Conservation (phyloP, 2,888 invertebrate genomes). For the Acrobasis suavella region DNA sequence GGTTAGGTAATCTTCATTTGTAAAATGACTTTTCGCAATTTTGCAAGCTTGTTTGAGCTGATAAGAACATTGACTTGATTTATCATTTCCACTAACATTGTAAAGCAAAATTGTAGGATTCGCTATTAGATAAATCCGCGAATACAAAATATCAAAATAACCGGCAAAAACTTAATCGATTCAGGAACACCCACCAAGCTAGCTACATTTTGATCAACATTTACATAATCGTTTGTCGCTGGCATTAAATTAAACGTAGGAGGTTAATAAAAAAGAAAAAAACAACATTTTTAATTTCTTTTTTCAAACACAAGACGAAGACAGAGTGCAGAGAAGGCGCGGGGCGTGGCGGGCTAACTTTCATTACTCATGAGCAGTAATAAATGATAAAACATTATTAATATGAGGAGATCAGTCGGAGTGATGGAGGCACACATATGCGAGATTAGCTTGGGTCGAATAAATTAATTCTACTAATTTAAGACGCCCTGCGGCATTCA, state of each 20-base stretch:
- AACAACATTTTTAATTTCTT: constrained; percentile 62
- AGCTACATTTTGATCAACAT: constrained; percentile 43
- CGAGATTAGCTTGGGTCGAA: constrained; percentile 67
- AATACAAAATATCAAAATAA: constrained; percentile 38
- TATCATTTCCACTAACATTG: not conserved
- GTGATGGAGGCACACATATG: constrained; percentile 65
- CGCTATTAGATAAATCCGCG: constrained; percentile 34
- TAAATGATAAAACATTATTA: constrained; percentile 83
- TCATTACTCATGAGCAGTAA: constrained; percentile 79
- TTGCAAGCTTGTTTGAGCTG: not conserved
- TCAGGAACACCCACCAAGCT: constrained; percentile 55
- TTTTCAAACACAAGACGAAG: constrained; percentile 69
- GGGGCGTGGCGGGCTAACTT: constrained; percentile 78
- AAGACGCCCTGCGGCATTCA: constrained; percentile 46
- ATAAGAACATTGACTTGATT: not conserved
- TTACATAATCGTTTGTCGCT: constrained; percentile 70
- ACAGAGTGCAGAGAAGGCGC: constrained; percentile 70
- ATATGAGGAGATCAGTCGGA: constrained; percentile 72
- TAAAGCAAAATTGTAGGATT: not conserved
- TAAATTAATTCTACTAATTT: constrained; percentile 80
- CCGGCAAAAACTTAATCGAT: constrained; percentile 42
- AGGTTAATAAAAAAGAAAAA: constrained; percentile 57
- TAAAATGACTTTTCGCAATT: too few relatives aligned
- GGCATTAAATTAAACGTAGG: constrained; percentile 59
- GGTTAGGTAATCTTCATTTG: not conserved